Evolutionary conservation across 2,113 vertebrate species (phyloP), one percentile per base, ranked within the genome.

Genomic region (Equus przewalskii): DNA sequence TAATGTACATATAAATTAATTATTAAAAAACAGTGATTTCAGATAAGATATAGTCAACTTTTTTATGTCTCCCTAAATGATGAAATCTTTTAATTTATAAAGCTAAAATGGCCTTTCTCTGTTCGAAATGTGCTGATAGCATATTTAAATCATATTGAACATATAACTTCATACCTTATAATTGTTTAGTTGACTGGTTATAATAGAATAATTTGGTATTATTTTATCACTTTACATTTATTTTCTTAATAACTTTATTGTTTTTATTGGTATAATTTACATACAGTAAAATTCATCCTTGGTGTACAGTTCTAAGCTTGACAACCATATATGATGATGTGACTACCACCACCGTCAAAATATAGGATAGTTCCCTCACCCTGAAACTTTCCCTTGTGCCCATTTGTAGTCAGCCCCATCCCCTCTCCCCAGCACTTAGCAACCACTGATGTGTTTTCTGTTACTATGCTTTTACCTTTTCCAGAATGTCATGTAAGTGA

Each of bases 141-240:
- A 76, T 88, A n/a, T 89, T 76, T 64, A 96, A 79, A 62, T 92
- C 76, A 92, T 49, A 41, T 78, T 76, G 92, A 89, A 72, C 19
- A 24, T 79, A 22, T 64, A 70, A 80, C 41, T 81, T 92, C 16
- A 81, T 85, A 26, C 22, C 12, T 65, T 94, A 36, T 58, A 46
- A 70, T 16, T 75, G 46, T 79, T 92, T 75, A 72, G 1, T 84
- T 94, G 15, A 22, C 30, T n/a, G 30, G 26, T 58, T 62, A 30
- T 64, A 44, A 84, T 72, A 70, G 67, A 36, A 41, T 75, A 33
- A 54, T 54, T 94, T 78, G 26, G 3, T 88, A 13, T 22, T 51
- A 54, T 86, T 91, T 80, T 81, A 65, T 54, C 62, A 33, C 28
- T 16, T 79, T 87, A 12, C 9, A 75, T 96, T 88, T 83, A 41